A percentile compares a stretch with the other conserved stretches of the same genome.
These are phyloP conservation scores for Scopus umbretta DNA, from an alignment of 2,113 vertebrate species.

Conservation along the genomic window DNA sequence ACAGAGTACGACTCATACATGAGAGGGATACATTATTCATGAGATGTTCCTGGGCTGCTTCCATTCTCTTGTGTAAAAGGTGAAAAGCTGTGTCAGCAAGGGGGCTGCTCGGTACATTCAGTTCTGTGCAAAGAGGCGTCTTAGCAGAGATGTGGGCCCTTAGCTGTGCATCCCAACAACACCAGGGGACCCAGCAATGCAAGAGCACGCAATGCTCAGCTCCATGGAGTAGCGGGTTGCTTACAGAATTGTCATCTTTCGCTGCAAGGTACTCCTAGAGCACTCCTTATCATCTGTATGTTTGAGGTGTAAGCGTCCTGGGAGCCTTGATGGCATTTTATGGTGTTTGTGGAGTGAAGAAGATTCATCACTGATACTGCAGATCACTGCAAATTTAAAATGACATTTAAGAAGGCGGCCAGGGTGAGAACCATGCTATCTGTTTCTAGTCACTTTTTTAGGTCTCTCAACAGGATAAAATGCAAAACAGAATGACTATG, in stretches of 20 bases:
- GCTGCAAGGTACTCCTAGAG: neutral
- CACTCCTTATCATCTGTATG: neutral
- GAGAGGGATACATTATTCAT: neutral
- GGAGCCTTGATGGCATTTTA: neutral
- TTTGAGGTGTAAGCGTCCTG: neutral
- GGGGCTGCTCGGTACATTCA: neutral
- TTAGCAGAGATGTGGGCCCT: neutral
- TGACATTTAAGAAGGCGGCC: neutral
- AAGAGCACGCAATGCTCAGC: neutral
- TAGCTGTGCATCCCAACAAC: neutral
- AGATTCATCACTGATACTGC: neutral
- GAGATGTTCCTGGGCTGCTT: neutral
- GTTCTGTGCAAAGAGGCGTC: neutral
- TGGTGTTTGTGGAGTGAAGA: neutral
- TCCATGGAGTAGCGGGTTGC: rapidly evolving
- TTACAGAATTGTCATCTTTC: neutral
- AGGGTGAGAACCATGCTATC: neutral
- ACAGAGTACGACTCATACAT: neutral
- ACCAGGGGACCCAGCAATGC: neutral
- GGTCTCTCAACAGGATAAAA: neutral
- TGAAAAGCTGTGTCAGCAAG: neutral
- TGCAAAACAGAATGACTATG: neutral
- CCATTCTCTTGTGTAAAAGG: neutral
- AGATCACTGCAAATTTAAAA: neutral
- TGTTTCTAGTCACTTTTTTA: neutral